Conservation (phyloP, 2,113 vertebrate genomes). For the Sinocyclocheilus rhinocerous region DNA sequence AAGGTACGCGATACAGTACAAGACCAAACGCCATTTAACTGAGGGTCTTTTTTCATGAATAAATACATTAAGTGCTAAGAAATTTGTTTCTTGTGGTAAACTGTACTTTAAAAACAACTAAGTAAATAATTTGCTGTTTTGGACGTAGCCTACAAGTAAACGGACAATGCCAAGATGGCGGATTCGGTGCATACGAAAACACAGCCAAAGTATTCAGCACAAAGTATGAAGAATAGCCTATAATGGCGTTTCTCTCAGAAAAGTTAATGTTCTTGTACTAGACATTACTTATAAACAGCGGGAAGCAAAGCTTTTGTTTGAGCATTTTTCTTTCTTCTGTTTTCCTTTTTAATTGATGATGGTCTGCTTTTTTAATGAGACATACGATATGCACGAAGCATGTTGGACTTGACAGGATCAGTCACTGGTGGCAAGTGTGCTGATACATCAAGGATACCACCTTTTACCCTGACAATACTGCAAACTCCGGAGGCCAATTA, state of each 20-base stretch:
- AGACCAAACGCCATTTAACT: too few species aligned
- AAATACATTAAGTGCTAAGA: too few species aligned
- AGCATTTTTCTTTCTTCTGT: neutral
- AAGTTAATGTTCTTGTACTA: conserved; percentile 44
- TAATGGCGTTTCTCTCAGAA: conserved; percentile 1
- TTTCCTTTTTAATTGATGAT: conserved; percentile 49
- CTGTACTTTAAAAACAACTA: neutral
- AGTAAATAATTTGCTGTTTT: neutral
- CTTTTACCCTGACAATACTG: conserved; percentile 85
- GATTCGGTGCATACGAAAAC: neutral
- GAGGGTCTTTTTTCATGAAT: too few species aligned
- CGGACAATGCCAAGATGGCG: neutral
- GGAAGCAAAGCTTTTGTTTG: conserved; percentile 58
- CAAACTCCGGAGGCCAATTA: conserved; percentile 91
- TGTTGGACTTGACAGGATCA: conserved; percentile 79
- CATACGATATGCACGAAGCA: conserved; percentile 82
- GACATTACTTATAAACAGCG: conserved; percentile 67
- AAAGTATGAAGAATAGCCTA: neutral
- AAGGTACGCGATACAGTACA: too few species aligned
- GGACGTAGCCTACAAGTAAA: neutral
- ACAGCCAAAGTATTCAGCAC: neutral
- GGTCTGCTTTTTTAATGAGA: conserved; percentile 79
- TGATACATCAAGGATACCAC: conserved; percentile 91
- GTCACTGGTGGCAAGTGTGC: conserved; percentile 87
- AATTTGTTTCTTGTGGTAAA: neutral